These are phyloP conservation scores for Propithecus perrieri DNA, from an alignment of 2,797 vertebrate genomes.

Conservation along the genomic window DNA sequence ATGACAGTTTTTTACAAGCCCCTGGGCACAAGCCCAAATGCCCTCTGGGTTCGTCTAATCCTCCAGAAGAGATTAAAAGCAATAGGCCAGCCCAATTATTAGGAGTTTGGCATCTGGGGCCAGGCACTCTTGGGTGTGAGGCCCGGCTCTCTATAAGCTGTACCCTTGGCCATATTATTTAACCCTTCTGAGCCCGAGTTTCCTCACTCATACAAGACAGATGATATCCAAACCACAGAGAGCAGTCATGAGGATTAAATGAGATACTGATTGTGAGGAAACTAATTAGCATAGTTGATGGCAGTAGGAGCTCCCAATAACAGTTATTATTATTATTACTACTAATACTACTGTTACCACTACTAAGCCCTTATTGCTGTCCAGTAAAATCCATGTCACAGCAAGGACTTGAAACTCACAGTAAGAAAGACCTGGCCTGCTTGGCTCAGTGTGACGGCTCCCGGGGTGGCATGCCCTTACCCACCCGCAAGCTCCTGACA, in stretches of 20 bases:
- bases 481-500: not conserved
- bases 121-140: not conserved
- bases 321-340: not conserved
- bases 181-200: not conserved
- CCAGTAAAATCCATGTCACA: not conserved
- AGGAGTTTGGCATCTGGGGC: not conserved
- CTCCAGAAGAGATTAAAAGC: not conserved
- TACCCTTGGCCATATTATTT: not conserved
- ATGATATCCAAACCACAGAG: not conserved
- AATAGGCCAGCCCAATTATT: not conserved
- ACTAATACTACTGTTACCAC: not conserved
- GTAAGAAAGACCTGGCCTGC: not conserved
- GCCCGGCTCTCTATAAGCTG: not conserved
- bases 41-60: not conserved
- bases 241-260: not conserved
- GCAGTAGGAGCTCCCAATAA: not conserved
- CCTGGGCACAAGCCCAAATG: not conserved
- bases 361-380: not conserved
- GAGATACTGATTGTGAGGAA: not conserved
- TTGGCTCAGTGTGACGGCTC: not conserved
- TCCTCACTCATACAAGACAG: not conserved
- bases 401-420: not conserved
- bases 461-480: not conserved
- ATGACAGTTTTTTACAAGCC: not conserved
- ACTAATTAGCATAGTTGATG: not conserved